These are phyloP conservation scores for Danio choprae DNA, from an alignment of 2,797 vertebrate genomes.

Conservation along the genomic window DNA sequence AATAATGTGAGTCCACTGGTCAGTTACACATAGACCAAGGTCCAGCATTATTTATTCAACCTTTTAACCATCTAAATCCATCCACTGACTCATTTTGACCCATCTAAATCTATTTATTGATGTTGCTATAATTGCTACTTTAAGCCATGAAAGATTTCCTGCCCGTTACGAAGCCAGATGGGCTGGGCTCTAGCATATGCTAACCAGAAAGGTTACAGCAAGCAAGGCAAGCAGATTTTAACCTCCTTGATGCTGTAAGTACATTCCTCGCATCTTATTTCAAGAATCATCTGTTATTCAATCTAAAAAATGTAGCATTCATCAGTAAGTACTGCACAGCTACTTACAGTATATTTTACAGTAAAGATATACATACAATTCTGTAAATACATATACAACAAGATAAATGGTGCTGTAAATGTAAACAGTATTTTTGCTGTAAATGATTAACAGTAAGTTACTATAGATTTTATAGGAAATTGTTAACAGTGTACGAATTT, in stretches of 20 bases:
- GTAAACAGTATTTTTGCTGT: no score
- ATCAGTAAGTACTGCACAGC: neutral
- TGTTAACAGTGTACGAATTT: no score
- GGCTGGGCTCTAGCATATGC: slow-evolving; percentile 56
- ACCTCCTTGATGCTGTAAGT: neutral
- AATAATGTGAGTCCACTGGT: slow-evolving; percentile 66
- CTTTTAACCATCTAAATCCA: slow-evolving; percentile 76
- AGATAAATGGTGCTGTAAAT: no score
- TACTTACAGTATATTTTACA: no score
- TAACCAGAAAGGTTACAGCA: slow-evolving; percentile 71
- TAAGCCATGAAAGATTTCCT: slow-evolving; percentile 78
- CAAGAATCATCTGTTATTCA: neutral
- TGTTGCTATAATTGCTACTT: slow-evolving; percentile 81
- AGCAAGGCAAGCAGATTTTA: slow-evolving; percentile 64
- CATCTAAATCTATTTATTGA: slow-evolving; percentile 71
- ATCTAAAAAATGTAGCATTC: no score
- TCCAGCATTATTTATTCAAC: slow-evolving; percentile 78
- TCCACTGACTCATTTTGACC: slow-evolving; percentile 65
- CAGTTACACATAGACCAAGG: slow-evolving; percentile 70
- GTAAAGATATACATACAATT: no score
- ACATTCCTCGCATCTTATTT: slow-evolving; percentile 2
- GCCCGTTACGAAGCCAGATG: slow-evolving; percentile 71
- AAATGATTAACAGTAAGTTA: no score
- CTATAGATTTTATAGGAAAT: no score
- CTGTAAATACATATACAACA: no score